A percentile compares a stretch with the other conserved stretches of the same genome.
Conservation (phyloP, 2,797 vertebrate genomes). For the Neosilurus hyrtlii region DNA sequence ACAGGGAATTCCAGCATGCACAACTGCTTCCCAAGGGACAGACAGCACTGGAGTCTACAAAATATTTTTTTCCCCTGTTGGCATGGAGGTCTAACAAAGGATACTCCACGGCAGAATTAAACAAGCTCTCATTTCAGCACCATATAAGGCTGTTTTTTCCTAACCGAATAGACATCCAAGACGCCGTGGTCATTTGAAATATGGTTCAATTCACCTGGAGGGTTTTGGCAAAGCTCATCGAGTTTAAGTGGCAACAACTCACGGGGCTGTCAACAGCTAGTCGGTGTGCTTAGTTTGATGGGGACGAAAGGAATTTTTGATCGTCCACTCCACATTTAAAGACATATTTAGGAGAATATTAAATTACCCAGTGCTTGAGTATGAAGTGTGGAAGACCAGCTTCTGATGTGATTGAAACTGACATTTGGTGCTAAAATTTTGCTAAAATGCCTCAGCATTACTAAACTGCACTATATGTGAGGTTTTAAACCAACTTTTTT, state of each 20-base stretch:
- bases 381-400: not conserved
- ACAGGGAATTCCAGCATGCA: conserved; percentile 33
- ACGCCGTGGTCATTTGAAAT: not conserved
- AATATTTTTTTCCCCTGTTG: not conserved
- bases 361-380: not conserved
- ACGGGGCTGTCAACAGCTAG: not conserved
- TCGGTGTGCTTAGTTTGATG: not conserved
- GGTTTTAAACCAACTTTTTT: not conserved
- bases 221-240: not conserved
- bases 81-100: not conserved
- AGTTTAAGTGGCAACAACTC: conserved; percentile 2
- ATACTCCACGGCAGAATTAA: not conserved
- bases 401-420: not conserved
- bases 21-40: conserved; percentile 22
- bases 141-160: not conserved
- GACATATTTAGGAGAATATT: not conserved
- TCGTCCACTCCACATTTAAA: not conserved
- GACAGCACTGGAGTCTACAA: not conserved
- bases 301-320: not conserved
- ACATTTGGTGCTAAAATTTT: not conserved
- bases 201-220: conserved; percentile 2
- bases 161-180: not conserved
- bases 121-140: not conserved
- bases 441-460: too few relatives aligned
- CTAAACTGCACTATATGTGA: not conserved